Conservation (phyloP, 2,797 vertebrate species). For the Rhinella marina region DNA sequence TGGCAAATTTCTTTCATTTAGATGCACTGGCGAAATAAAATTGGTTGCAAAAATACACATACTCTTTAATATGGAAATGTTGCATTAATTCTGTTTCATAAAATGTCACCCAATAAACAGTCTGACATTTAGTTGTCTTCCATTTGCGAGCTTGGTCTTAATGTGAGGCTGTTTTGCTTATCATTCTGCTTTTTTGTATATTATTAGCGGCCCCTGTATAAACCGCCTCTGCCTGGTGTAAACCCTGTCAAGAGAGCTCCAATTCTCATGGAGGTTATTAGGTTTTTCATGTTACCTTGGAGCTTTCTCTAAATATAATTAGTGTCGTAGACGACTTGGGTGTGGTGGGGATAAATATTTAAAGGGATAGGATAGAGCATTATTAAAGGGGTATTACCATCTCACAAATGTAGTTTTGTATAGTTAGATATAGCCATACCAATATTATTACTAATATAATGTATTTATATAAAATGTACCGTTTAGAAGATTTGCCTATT, state of each 20-base stretch:
- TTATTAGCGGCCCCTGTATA: neutral
- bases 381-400: neutral
- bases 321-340: neutral
- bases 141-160: neutral
- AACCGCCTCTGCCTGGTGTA: neutral
- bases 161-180: neutral
- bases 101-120: constrained; percentile 19
- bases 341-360: neutral
- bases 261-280: neutral
- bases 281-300: neutral
- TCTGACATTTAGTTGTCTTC: constrained; percentile 22
- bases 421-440: too few relatives aligned
- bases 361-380: neutral
- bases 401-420: too few relatives aligned
- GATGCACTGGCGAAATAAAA: neutral
- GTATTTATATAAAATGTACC: too few relatives aligned
- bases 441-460: too few relatives aligned
- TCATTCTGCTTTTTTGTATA: constrained; percentile 22
- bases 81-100: neutral
- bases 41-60: neutral
- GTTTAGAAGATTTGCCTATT: too few relatives aligned
- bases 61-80: neutral
- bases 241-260: neutral
- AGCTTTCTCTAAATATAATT: neutral
- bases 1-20: neutral